These are phyloP conservation scores for Labroides dimidiatus DNA, from an alignment of 2,797 vertebrate species.

Conservation along the genomic window DNA sequence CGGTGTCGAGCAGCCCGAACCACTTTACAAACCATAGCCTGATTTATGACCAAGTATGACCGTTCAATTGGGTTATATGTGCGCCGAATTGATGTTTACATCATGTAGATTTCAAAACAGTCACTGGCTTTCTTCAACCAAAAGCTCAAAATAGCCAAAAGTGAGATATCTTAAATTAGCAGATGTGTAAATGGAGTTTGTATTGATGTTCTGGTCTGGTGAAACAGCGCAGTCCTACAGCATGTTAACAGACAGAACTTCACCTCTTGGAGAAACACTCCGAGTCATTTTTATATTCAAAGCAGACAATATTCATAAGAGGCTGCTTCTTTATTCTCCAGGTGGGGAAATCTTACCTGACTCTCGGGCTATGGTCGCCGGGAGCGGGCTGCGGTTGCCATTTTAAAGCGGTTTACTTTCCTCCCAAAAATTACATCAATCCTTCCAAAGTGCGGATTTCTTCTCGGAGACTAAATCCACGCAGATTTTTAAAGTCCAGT, in stretches of 20 bases:
- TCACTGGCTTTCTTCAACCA: rapidly evolving
- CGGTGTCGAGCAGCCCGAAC: conserved; percentile 19
- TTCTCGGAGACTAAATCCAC: background rate
- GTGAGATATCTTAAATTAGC: rapidly evolving
- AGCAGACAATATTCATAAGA: background rate
- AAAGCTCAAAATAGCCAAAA: rapidly evolving
- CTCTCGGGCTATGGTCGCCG: conserved; percentile 29
- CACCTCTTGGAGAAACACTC: background rate
- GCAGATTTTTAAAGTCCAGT: background rate
- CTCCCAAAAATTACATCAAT: conserved; percentile 32
- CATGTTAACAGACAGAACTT: background rate
- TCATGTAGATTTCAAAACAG: rapidly evolving
- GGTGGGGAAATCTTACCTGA: conserved; percentile 41
- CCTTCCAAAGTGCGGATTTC: background rate
- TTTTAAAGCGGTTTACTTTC: conserved; percentile 51
- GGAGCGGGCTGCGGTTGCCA: conserved; percentile 45
- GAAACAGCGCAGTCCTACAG: conserved; percentile 2
- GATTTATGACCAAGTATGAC: rapidly evolving
- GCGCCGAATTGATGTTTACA: background rate
- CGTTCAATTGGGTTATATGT: background rate
- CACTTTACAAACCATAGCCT: background rate
- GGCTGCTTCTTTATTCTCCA: background rate
- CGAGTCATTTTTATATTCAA: background rate
- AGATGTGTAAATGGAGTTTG: background rate
- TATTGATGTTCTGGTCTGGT: background rate